These are phyloP conservation scores for Platysternon megacephalum DNA, from an alignment of 2,113 vertebrate genomes.

Conservation along the genomic window DNA sequence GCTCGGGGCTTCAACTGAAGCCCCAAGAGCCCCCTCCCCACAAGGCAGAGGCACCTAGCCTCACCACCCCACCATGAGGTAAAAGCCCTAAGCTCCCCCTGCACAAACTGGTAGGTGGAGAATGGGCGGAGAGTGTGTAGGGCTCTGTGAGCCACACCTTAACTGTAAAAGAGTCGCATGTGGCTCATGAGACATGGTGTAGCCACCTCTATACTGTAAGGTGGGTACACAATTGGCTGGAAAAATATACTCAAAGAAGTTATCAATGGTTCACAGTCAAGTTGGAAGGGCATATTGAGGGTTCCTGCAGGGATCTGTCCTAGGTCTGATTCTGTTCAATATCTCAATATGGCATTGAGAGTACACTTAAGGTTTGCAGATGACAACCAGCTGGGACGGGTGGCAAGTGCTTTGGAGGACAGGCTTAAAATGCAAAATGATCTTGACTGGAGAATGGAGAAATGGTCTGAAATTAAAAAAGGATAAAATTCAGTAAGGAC, in stretches of 20 bases:
- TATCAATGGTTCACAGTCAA: not conserved
- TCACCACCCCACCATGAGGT: no score
- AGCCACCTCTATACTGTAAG: not conserved
- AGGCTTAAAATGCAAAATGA: not conserved
- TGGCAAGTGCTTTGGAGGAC: not conserved
- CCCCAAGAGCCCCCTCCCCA: no score
- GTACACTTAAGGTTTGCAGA: not conserved
- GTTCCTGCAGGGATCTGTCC: not conserved
- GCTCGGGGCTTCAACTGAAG: no score
- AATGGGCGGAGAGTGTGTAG: no score
- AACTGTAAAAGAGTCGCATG: no score
- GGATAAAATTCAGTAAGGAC: not conserved
- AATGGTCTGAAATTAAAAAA: not conserved
- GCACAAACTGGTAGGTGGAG: no score
- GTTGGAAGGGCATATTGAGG: not conserved
- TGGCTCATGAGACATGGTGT: no score
- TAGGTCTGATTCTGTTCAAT: not conserved
- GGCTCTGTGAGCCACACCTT: no score
- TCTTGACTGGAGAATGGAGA: not conserved
- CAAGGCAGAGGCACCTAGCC: no score
- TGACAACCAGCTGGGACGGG: not conserved
- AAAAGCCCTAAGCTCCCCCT: no score
- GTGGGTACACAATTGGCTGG: not conserved
- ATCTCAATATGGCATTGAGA: not conserved
- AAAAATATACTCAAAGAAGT: not conserved